A percentile compares a stretch with the other conserved stretches of the same genome.
phyloP scores from a whole-genome alignment of 2,797 vertebrate species.

The Gymnothorax javanicus region DNA sequence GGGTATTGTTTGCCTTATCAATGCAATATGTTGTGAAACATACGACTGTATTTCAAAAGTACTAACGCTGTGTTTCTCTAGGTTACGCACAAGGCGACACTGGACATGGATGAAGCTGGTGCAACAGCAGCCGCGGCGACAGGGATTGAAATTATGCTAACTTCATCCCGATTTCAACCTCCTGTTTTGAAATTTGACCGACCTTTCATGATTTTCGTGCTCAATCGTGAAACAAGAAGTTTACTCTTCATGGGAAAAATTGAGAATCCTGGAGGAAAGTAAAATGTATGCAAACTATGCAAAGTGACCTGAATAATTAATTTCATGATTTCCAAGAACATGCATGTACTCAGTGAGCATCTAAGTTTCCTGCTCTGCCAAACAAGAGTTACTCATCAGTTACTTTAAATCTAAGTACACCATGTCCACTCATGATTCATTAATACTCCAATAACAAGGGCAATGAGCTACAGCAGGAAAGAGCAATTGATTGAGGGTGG shows the following conservation, averaged over 20 bases:
- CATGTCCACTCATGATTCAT: no score
- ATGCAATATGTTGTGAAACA: no score
- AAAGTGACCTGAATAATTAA: background rate
- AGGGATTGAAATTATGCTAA: constrained; percentile 56
- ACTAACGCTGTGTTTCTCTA: constrained; percentile 40
- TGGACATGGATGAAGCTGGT: constrained; percentile 69
- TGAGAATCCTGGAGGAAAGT: constrained; percentile 30
- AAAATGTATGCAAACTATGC: background rate
- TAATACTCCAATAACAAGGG: no score
- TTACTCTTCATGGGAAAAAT: constrained; percentile 46
- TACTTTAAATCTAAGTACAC: no score
- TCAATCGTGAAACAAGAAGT: constrained; percentile 62
- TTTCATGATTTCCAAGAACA: background rate
- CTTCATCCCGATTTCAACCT: constrained; percentile 43
- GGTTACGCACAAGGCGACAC: constrained; percentile 69
- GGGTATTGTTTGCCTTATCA: no score
- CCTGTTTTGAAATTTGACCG: constrained; percentile 60
- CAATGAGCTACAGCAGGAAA: no score
- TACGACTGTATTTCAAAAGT: background rate
- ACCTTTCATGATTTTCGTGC: constrained; percentile 72
- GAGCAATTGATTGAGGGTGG: no score
- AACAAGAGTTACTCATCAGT: no score
- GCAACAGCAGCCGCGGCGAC: constrained; percentile 62
- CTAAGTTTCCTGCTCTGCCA: no score
- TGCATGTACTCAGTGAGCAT: background rate